phyloP scores from a whole-genome alignment of 2,797 vertebrate species.

The Buceros bicornis region DNA sequence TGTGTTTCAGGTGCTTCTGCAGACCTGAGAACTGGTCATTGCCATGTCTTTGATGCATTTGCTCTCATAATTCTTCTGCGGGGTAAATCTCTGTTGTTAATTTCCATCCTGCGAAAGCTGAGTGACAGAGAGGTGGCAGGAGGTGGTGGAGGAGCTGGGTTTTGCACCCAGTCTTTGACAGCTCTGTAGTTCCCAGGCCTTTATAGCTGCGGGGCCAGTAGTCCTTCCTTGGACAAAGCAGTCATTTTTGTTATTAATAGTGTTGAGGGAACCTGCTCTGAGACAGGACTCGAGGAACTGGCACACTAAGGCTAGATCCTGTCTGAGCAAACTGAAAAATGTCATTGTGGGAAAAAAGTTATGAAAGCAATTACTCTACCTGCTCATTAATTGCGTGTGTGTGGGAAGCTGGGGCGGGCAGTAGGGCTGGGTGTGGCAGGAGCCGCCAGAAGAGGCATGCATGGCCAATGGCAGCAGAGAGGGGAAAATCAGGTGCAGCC shows the following conservation, averaged over 20 bases:
- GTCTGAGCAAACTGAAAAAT: conserved; percentile 53
- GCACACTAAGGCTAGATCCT: not conserved
- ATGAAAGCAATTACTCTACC: conserved; percentile 45
- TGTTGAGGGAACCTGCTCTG: not conserved
- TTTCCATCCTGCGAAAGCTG: not conserved
- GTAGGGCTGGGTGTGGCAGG: not conserved
- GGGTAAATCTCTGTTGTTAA: not conserved
- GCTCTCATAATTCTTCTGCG: not conserved
- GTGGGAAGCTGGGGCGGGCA: not conserved
- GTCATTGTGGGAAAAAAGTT: conserved; percentile 57
- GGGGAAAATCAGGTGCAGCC: conserved; percentile 22
- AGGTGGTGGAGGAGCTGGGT: not conserved
- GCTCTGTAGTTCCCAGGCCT: not conserved
- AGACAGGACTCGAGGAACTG: not conserved
- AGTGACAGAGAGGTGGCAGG: not conserved
- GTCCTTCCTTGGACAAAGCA: not conserved
- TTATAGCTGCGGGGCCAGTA: not conserved
- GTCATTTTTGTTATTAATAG: not conserved
- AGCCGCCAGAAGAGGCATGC: not conserved
- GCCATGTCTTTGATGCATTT: not conserved
- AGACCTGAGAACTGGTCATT: not conserved
- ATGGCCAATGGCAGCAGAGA: not conserved
- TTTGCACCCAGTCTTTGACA: not conserved
- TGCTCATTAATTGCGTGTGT: conserved; percentile 1
- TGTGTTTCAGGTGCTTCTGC: not conserved